Base-by-base conservation (phyloP, 1,140 invertebrate species). In the Brachionus manjavacas region DNA sequence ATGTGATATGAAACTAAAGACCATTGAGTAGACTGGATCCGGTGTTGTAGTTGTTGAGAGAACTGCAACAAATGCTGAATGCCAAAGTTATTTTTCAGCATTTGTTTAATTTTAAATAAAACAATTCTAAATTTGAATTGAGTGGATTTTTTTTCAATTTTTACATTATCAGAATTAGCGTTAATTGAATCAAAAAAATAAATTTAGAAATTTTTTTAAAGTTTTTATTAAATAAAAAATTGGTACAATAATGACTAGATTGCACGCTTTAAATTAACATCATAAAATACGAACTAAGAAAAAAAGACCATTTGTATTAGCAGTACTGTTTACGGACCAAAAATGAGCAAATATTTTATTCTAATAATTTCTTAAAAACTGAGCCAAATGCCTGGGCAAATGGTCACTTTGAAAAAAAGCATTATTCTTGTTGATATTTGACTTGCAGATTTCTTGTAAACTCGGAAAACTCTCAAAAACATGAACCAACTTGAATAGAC, bases 301-400 rank as follows among this genome's bases (percentile, higher is more conserved):
- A 60, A 72, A 72, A 72, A 72, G 68, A 72, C 39, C 68, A 76
- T 76, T 76, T 41, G 1, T 25, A 72, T 43, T 49, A 46, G 72
- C 72, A 23, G 7, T 76, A 49, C 43, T 76, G 43, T 49, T 76
- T 49, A 2, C 7, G 11, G 14, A 76, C n/a, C 12, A 11, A 16
- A 14, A 46, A 49, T 46, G 43, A 20, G 46, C 20, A 20, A 31
- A 16, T 39, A 3, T 2, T 20, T 20, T 43, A 0, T 43, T 28
- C 12, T 25, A 76, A 49, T 76, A 76, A 76, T 76, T 76, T 76
- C 0, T 28, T 46, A 46, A 76, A 28, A 35, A 76, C 0, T 28
- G 8, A 49, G n/a, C 28, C 25, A 76, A 49, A 76, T 76, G 46
- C 8, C n/a, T 23, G 12, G 39, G 72, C 11, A 76, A 16, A 25